Evolutionary conservation across 2,113 vertebrate genomes (phyloP).

Genomic region (Phylloscopus trochiloides): DNA sequence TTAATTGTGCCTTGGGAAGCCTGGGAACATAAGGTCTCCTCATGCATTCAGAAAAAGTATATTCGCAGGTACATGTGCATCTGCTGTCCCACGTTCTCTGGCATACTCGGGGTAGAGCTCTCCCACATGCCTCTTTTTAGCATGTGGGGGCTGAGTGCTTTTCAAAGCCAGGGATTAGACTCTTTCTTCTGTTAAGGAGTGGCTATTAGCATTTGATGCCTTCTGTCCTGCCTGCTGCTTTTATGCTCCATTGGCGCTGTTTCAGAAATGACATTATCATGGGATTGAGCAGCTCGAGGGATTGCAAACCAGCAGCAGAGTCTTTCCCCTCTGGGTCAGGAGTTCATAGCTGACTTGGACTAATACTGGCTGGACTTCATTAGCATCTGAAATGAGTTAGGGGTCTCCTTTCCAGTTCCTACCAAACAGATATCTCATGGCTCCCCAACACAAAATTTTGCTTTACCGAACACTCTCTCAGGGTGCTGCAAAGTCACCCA

Average conservation of each 20-base stretch:
- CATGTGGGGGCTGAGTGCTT: slow-evolving; percentile 13
- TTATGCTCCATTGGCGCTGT: slow-evolving; percentile 45
- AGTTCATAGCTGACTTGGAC: slow-evolving; percentile 23
- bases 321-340: slow-evolving; percentile 12
- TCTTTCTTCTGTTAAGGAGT: slow-evolving; percentile 34
- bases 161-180: slow-evolving; percentile 46
- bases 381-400: slow-evolving; percentile 23
- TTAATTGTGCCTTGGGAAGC: slow-evolving; percentile 5
- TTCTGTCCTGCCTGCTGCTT: slow-evolving; percentile 61
- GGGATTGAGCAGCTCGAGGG: slow-evolving; percentile 35
- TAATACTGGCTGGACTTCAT: background rate
- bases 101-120: background rate
- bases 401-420: background rate
- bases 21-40: slow-evolving; percentile 29
- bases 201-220: slow-evolving; percentile 56
- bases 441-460: background rate
- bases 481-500: background rate
- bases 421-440: background rate
- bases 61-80: background rate
- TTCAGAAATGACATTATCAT: slow-evolving; percentile 60
- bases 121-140: background rate
- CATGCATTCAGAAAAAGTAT: background rate
- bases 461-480: background rate
- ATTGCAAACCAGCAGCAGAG: background rate
- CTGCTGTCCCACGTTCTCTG: slow-evolving; percentile 15